phyloP scores from a whole-genome alignment of 2,113 vertebrate genomes.

The Strix uralensis region DNA sequence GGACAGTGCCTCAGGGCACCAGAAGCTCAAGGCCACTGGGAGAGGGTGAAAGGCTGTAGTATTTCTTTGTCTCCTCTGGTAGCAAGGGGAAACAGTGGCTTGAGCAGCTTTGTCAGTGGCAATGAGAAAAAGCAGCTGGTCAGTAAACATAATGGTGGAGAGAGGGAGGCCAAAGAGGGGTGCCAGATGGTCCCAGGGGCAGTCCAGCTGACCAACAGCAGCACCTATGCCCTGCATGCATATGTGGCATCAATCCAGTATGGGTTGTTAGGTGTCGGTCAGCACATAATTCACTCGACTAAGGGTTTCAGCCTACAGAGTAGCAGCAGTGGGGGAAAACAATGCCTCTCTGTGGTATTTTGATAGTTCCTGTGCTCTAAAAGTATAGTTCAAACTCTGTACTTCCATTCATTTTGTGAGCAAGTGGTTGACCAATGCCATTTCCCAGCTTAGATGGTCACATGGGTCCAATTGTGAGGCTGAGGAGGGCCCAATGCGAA shows the following conservation, averaged over 20 bases:
- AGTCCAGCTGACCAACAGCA: conserved; percentile 37
- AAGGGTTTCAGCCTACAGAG: background rate
- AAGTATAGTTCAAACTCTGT: background rate
- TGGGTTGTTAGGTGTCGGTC: background rate
- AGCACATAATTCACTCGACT: conserved; percentile 35
- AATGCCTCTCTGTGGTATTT: background rate
- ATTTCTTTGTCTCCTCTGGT: background rate
- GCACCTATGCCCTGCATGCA: conserved; percentile 37
- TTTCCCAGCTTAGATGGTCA: background rate
- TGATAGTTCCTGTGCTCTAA: background rate
- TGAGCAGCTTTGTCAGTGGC: conserved; percentile 21
- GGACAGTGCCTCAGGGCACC: background rate
- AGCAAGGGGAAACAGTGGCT: background rate
- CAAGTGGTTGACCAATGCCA: background rate
- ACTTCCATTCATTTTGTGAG: background rate
- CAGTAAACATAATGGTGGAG: background rate
- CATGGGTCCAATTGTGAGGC: fast-evolving
- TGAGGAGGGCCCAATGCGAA: background rate
- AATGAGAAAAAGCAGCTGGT: conserved; percentile 38
- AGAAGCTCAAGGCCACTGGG: background rate
- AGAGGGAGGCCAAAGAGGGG: background rate
- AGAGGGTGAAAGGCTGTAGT: background rate
- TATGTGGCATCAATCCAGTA: conserved; percentile 4
- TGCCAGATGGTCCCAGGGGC: conserved; percentile 49
- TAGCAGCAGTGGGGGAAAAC: conserved; percentile 19